Evolutionary conservation across 2,113 vertebrate genomes (phyloP).

Genomic region (Recurvirostra avosetta): DNA sequence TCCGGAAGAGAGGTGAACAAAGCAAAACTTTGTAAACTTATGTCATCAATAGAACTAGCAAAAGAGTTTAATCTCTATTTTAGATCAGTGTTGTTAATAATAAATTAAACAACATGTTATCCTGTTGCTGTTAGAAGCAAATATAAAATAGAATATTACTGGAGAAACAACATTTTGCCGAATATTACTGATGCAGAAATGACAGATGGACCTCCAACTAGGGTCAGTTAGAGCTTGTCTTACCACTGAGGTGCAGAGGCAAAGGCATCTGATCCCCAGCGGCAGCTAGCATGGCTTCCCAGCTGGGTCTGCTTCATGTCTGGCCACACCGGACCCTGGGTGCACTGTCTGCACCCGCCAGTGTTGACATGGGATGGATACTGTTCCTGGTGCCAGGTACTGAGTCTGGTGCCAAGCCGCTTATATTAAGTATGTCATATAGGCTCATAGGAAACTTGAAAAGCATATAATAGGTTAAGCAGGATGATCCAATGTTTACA

Average conservation of each 20-base stretch:
- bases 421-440: neutral
- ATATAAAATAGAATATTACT: neutral
- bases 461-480: neutral
- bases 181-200: neutral
- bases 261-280: neutral
- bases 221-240: neutral
- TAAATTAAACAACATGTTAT: neutral
- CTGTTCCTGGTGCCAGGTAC: neutral
- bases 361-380: too few relatives aligned
- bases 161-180: neutral
- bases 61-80: neutral
- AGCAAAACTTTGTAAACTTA: neutral
- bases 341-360: neutral
- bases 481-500: neutral
- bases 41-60: neutral
- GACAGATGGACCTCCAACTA: neutral
- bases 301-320: neutral
- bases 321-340: neutral
- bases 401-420: neutral
- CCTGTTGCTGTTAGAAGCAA: neutral
- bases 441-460: neutral
- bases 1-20: neutral
- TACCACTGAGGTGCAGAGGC: neutral
- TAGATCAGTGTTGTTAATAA: neutral
- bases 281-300: neutral